Evolutionary conservation across 2,797 vertebrate genomes (phyloP).

Genomic region (Sciurus vulgaris): DNA sequence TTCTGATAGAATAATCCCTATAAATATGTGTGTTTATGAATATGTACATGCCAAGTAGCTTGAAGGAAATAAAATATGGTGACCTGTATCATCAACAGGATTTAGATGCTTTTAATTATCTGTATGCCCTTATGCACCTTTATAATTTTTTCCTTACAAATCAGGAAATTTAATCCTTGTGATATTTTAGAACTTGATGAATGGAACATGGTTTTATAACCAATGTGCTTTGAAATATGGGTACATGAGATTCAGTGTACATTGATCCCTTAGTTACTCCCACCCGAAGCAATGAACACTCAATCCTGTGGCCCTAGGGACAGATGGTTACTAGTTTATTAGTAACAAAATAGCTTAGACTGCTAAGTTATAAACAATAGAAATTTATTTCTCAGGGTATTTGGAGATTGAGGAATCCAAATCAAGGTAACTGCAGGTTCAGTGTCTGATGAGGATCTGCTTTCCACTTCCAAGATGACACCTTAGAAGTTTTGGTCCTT

Average conservation of each 20-base stretch:
- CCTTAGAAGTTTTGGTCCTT: background rate
- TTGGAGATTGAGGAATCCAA: background rate
- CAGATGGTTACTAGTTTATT: background rate
- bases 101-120: background rate
- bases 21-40: background rate
- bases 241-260: background rate
- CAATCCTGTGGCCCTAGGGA: background rate
- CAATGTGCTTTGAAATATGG: background rate
- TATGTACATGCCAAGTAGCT: background rate
- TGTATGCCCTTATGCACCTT: background rate
- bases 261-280: background rate
- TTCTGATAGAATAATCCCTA: background rate
- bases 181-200: constrained; percentile 6
- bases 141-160: background rate
- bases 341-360: background rate
- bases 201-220: background rate
- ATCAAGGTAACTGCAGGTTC: background rate
- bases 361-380: background rate
- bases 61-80: background rate
- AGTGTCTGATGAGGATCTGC: background rate
- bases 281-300: background rate
- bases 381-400: background rate
- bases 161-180: background rate
- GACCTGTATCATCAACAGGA: background rate
- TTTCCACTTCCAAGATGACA: background rate